Percentiles rank a stretch among this genome's conserved stretches.
Conservation (phyloP, 1,140 invertebrate species). For the Acromyrmex heyeri region DNA sequence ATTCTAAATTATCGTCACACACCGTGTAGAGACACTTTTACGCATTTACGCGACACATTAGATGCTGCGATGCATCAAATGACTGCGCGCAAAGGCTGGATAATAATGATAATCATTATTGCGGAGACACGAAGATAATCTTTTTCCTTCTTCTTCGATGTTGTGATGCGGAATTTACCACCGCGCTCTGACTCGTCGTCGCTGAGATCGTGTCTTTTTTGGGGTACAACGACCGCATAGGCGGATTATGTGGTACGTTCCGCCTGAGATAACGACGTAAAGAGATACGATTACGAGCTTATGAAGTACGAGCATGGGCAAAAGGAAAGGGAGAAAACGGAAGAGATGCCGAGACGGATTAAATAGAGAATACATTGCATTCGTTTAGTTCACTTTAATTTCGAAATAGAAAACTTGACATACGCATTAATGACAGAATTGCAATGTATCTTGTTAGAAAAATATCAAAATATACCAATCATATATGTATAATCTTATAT, state of each 20-base stretch:
- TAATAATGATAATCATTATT: slow-evolving; percentile 54
- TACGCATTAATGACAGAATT: background rate
- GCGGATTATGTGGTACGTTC: slow-evolving; percentile 50
- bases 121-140: slow-evolving; percentile 7
- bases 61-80: slow-evolving; percentile 27
- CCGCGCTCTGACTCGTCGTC: slow-evolving; percentile 31
- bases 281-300: slow-evolving; percentile 62
- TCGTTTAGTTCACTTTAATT: slow-evolving; percentile 12
- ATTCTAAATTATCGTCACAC: slow-evolving; percentile 38
- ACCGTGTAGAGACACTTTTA: slow-evolving; percentile 12
- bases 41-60: slow-evolving; percentile 43
- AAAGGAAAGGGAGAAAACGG: slow-evolving; percentile 23
- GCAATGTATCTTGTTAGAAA: background rate
- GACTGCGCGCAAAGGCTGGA: background rate
- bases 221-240: slow-evolving; percentile 58
- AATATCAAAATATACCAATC: background rate
- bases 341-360: slow-evolving; percentile 32
- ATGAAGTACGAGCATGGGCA: slow-evolving; percentile 34
- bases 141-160: slow-evolving; percentile 13
- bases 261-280: slow-evolving; percentile 60
- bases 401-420: slow-evolving; percentile 16
- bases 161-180: slow-evolving; percentile 25
- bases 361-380: slow-evolving; percentile 24
- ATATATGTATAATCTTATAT: background rate
- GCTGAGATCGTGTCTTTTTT: slow-evolving; percentile 44